Conservation (phyloP, 2,888 invertebrate genomes). For the Dynastes tityus region DNA sequence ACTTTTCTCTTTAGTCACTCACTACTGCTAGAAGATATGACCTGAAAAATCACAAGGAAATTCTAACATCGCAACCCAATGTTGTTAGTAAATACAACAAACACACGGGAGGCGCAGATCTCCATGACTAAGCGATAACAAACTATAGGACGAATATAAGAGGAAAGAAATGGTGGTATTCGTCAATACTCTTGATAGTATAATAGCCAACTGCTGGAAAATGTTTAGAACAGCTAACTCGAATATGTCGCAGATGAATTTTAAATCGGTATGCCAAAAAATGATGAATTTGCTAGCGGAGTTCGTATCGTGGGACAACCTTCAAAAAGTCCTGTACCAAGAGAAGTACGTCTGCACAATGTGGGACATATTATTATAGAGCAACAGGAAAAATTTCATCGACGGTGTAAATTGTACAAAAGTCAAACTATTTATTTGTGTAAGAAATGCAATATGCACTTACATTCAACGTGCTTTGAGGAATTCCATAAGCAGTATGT, state of each 20-base stretch:
- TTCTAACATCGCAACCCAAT: slow-evolving; percentile 5
- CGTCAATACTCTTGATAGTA: slow-evolving; percentile 55
- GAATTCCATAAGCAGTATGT: no score
- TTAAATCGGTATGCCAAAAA: slow-evolving; percentile 46
- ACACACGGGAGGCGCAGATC: not conserved
- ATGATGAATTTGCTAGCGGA: no score
- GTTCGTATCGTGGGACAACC: no score
- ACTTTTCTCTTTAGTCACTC: not conserved
- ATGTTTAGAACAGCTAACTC: slow-evolving; percentile 29
- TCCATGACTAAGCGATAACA: slow-evolving; percentile 54
- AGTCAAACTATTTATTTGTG: no score
- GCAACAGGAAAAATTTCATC: no score
- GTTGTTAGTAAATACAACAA: slow-evolving; percentile 1
- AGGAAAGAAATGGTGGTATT: slow-evolving; percentile 55
- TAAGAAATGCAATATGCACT: no score
- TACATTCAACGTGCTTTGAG: no score
- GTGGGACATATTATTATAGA: no score
- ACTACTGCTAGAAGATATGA: not conserved
- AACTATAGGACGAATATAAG: slow-evolving; percentile 49
- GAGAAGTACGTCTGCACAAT: no score
- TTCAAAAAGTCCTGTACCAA: no score
- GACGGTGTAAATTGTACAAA: no score
- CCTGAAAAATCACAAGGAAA: not conserved
- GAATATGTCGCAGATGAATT: slow-evolving; percentile 56
- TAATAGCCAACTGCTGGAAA: slow-evolving; percentile 57